Evolutionary conservation across 1,140 invertebrate species (phyloP).

Genomic region (Atopsyche davidsoni): DNA sequence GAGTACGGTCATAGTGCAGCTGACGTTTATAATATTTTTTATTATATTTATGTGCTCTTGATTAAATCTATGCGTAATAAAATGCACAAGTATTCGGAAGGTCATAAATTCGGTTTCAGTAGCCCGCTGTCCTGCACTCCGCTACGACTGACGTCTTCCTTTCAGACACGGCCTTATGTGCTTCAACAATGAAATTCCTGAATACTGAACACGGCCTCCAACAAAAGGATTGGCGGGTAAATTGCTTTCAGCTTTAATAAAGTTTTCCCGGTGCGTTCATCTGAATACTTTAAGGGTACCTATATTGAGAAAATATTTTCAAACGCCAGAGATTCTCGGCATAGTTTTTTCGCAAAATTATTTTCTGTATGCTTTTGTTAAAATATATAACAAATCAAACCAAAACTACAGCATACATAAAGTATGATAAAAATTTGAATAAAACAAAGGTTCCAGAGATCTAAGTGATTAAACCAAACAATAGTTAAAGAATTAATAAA

Average conservation of each 20-base stretch:
- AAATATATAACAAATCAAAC: too few relatives aligned
- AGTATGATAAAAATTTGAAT: too few relatives aligned
- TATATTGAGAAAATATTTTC: constrained; percentile 31
- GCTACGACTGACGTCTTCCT: constrained; percentile 9
- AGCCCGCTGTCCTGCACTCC: background rate
- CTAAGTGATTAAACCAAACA: too few relatives aligned
- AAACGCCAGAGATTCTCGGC: constrained; percentile 27
- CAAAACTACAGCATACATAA: too few relatives aligned
- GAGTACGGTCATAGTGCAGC: too few relatives aligned
- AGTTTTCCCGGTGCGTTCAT: constrained; percentile 30
- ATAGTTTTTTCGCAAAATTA: too few relatives aligned
- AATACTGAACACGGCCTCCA: constrained; percentile 18
- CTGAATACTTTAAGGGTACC: constrained; percentile 31
- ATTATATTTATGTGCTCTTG: too few relatives aligned
- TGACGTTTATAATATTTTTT: too few relatives aligned
- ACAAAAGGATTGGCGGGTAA: constrained; percentile 30
- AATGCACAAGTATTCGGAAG: background rate
- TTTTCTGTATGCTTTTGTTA: too few relatives aligned
- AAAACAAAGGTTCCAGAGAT: too few relatives aligned
- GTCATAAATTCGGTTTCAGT: background rate
- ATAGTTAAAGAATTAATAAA: too few relatives aligned
- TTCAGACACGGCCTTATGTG: constrained; percentile 20
- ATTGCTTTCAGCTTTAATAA: constrained; percentile 31
- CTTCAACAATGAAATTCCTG: constrained; percentile 29
- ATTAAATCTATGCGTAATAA: too few relatives aligned